phyloP scores from a whole-genome alignment of 2,113 vertebrate genomes.

The Phasianus colchicus region DNA sequence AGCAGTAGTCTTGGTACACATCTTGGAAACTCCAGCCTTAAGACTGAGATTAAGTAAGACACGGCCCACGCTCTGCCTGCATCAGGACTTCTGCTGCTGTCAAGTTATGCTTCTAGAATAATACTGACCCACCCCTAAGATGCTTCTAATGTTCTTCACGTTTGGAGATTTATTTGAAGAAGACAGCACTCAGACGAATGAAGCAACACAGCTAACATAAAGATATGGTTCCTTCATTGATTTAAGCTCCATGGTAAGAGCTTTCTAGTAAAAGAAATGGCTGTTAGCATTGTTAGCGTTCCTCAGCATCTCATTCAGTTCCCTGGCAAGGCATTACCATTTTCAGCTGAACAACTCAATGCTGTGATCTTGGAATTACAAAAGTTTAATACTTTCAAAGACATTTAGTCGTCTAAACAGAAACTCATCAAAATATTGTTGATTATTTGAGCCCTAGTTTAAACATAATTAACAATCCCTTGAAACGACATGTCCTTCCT shows the following conservation, averaged over 20 bases:
- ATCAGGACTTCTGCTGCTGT: background rate
- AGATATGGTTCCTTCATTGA: background rate
- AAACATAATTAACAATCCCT: background rate
- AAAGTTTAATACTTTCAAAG: background rate
- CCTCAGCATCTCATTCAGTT: background rate
- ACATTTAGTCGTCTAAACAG: background rate
- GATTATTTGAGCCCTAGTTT: background rate
- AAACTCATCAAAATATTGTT: background rate
- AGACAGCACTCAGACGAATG: background rate
- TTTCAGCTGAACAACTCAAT: background rate
- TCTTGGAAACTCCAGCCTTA: background rate
- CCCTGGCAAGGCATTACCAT: background rate
- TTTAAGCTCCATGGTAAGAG: background rate
- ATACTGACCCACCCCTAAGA: background rate
- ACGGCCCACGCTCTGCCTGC: background rate
- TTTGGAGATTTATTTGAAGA: background rate
- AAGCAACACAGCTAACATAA: background rate
- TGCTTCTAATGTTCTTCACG: background rate
- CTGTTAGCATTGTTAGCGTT: background rate
- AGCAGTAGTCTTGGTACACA: background rate
- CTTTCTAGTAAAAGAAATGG: background rate
- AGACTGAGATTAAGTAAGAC: background rate
- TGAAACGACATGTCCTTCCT: background rate
- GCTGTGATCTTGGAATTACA: background rate
- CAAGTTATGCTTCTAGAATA: background rate